Percentiles rank a stretch among this genome's conserved stretches.
These are phyloP conservation scores for Sesia bembeciformis DNA, from an alignment of 2,888 invertebrate species.

Conservation along the genomic window DNA sequence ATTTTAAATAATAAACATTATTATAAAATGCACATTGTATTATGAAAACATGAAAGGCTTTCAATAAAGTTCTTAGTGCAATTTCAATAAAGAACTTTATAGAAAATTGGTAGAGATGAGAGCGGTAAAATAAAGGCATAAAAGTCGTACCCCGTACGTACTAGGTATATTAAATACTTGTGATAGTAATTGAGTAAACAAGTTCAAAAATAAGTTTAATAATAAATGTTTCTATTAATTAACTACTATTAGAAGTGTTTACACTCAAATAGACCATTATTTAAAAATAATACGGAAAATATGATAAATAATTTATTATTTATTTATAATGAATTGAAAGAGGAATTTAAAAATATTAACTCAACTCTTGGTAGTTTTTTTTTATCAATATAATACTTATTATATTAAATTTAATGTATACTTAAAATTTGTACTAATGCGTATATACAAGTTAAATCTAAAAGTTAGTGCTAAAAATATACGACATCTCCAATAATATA, in stretches of 20 bases:
- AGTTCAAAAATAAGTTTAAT: not conserved
- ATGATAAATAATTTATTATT: not conserved
- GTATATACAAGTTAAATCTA: too few species aligned
- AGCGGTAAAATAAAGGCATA: not conserved
- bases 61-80: not conserved
- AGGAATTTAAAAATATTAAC: too few species aligned
- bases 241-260: not conserved
- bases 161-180: not conserved
- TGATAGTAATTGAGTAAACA: not conserved
- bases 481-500: too few species aligned
- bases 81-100: not conserved
- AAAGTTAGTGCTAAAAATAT: too few species aligned
- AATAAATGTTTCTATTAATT: not conserved
- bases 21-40: too few species aligned
- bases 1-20: too few species aligned
- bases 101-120: not conserved
- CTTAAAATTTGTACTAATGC: too few species aligned
- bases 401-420: too few species aligned
- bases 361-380: not conserved
- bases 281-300: not conserved
- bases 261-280: not conserved
- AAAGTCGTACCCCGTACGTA: not conserved
- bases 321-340: too few species aligned
- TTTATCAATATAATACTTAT: not conserved
- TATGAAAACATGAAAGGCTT: too few species aligned